Conservation (phyloP, 2,888 invertebrate genomes). For the Oxystoma pomonae region DNA sequence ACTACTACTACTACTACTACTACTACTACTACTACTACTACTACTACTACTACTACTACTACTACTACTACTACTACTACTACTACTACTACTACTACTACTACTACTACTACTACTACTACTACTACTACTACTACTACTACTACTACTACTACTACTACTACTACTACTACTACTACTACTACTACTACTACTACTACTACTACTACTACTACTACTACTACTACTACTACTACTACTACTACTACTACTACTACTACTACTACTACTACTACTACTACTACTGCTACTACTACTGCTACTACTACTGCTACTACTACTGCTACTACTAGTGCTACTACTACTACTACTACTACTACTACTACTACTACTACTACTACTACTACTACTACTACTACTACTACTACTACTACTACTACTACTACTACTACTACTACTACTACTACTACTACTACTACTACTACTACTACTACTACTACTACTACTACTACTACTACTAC, state of each 20-base stretch:
- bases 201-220: conserved; percentile 8
- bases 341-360: conserved; percentile 8
- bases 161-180: conserved; percentile 8
- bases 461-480: conserved; percentile 8
- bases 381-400: conserved; percentile 8
- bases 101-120: conserved; percentile 8
- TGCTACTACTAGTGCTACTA: conserved; percentile 6
- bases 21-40: conserved; percentile 8
- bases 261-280: conserved; percentile 5
- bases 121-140: conserved; percentile 8
- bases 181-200: conserved; percentile 8
- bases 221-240: conserved; percentile 5
- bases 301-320: conserved; percentile 6
- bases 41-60: conserved; percentile 8
- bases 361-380: conserved; percentile 8
- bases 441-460: conserved; percentile 8
- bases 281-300: conserved; percentile 4
- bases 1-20: not conserved
- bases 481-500: conserved; percentile 8
- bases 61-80: conserved; percentile 8
- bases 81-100: conserved; percentile 8
- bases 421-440: conserved; percentile 8
- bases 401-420: conserved; percentile 8
- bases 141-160: conserved; percentile 8
- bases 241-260: conserved; percentile 5